Percentiles rank a stretch among this genome's conserved stretches.
Conservation (phyloP, 2,113 vertebrate genomes). For the Colossoma macropomum region DNA sequence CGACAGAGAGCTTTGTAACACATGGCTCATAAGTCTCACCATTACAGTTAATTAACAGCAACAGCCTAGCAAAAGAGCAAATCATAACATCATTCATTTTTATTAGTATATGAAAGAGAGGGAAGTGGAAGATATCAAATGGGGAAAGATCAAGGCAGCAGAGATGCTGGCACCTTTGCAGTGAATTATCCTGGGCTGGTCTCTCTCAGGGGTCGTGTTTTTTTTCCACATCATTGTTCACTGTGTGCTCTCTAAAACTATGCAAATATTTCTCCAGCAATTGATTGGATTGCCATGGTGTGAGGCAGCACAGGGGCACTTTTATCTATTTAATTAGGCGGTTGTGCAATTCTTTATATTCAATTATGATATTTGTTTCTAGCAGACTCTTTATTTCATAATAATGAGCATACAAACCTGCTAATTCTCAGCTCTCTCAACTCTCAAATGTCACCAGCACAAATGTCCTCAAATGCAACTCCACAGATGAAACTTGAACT, state of each 20-base stretch:
- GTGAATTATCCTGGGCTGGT: background rate
- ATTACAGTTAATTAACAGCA: background rate
- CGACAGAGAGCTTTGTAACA: background rate
- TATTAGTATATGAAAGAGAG: background rate
- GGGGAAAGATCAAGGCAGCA: background rate
- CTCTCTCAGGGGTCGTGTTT: constrained; percentile 36
- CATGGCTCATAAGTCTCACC: background rate
- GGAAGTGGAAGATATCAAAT: too few relatives aligned
- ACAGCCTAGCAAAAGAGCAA: background rate
- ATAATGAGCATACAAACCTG: background rate
- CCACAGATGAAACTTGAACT: background rate
- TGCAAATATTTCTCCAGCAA: constrained; percentile 64
- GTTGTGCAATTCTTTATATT: background rate
- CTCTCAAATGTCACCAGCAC: background rate
- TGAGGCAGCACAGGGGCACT: background rate
- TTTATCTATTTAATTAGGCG: constrained; percentile 28
- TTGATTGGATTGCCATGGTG: constrained; percentile 57
- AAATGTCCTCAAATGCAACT: background rate
- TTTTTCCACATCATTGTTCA: constrained; percentile 54
- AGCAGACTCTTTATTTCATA: constrained; percentile 45
- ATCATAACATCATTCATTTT: background rate
- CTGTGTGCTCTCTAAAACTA: constrained; percentile 59
- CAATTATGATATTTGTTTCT: constrained; percentile 50
- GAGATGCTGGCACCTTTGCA: background rate
- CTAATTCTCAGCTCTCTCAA: background rate